Percentiles rank a stretch among this genome's conserved stretches.
Evolutionary conservation across 30 jellyfish, hydroid and myxozoan genomes (phyloP).

Genomic region (Phacellophora camtschatica): DNA sequence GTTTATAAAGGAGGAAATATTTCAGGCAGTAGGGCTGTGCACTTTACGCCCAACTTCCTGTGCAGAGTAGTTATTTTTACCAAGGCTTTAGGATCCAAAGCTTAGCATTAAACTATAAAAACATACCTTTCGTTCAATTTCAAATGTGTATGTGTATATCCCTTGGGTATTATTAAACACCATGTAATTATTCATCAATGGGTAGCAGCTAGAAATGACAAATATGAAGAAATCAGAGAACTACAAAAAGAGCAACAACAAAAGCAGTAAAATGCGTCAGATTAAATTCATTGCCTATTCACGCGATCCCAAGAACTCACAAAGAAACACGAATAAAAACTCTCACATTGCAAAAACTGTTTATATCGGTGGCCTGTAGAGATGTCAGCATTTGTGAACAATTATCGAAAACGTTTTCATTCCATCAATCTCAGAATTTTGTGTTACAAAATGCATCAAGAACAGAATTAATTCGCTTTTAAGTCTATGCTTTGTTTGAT

Average conservation of each 20-base stretch:
- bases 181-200: conserved; percentile 89
- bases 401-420: too few relatives aligned
- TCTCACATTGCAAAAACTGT: too few relatives aligned
- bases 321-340: too few relatives aligned
- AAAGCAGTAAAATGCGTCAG: neutral
- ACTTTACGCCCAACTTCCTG: neutral
- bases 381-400: too few relatives aligned
- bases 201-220: conserved; percentile 64
- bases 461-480: too few relatives aligned
- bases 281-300: too few relatives aligned
- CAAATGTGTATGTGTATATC: conserved; percentile 85
- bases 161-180: conserved; percentile 91
- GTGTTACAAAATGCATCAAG: too few relatives aligned
- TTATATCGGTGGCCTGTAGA: too few relatives aligned
- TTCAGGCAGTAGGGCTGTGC: neutral
- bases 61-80: neutral
- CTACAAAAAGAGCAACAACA: neutral
- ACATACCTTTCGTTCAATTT: conserved; percentile 86
- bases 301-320: too few relatives aligned
- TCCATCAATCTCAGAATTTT: too few relatives aligned
- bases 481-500: too few relatives aligned
- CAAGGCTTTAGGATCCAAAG: neutral
- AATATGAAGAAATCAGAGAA: neutral
- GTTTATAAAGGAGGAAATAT: too few relatives aligned
- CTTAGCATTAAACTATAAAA: neutral